Evolutionary conservation across 2,113 vertebrate species (phyloP), one percentile per base, ranked within the genome.

Genomic region (Melospiza georgiana): DNA sequence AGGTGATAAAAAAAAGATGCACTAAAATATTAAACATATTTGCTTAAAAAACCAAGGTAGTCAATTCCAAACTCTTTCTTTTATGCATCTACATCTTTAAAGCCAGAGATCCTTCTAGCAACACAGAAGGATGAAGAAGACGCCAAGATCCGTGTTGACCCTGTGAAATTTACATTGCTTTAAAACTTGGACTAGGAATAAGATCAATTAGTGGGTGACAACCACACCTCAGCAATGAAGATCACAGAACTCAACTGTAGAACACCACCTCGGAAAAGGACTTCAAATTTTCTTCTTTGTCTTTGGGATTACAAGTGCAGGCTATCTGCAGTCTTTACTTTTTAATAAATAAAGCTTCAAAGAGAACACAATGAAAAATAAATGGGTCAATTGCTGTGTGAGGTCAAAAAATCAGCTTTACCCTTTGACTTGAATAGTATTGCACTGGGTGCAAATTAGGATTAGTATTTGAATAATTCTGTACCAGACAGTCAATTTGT

Each of bases 401-500:
- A 94, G 80, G 73, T 88, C 62, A 91, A 68, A 93, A 92, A 77
- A 25, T 8, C 83, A 68, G 31, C 73, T 75, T 90, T 87, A 86
- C 73, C 61, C 69, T 90, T 83, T 91, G 91, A 94, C 91, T 95
- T 94, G 44, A 87, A 46, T 20, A 54, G 79, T 88, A 96, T 95
- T 90, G 93, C 82, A 84, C 48, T 75, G 90, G 68, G 85, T 92
- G 95, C 90, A 97, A 95, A 96, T 93, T 93, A 96, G 90, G 89
- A 96, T 93, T 94, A 92, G 83, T 89, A 93, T 93, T 90, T 95
- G 95, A 96, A 94, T 96, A 93, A 96, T 97, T 96, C 94, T 82
- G 79, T 35, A 96, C 52, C 77, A 93, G 92, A 84, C 46, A 90
- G 80, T 94, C 93, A 94, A 97, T 96, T 94, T 95, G 90, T 95